phyloP scores from a whole-genome alignment of 2,888 invertebrate species.

The Sericinus montela region DNA sequence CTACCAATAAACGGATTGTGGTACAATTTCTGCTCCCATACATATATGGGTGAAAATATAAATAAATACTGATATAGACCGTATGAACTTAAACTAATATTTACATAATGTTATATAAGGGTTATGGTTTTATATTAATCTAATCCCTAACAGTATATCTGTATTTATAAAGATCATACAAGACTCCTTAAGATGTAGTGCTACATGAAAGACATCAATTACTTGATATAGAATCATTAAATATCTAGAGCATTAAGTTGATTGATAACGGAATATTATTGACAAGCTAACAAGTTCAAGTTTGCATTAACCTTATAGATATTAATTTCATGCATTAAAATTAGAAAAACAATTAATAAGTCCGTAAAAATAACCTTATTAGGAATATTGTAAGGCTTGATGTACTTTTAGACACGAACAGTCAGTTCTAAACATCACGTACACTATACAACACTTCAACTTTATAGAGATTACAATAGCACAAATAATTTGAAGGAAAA shows the following conservation, averaged over 20 bases:
- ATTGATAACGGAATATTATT: conserved; percentile 41
- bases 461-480: background rate
- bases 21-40: no score
- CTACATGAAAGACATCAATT: conserved; percentile 54
- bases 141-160: no score
- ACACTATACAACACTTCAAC: background rate
- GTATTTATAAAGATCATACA: no score
- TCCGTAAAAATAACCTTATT: no score
- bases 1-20: no score
- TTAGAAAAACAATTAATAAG: conserved; percentile 21
- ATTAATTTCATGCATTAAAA: conserved; percentile 49
- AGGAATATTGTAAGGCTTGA: no score
- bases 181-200: conserved; percentile 45
- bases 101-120: no score
- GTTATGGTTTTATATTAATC: no score
- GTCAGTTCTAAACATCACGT: background rate
- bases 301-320: conserved; percentile 53
- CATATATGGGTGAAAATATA: no score
- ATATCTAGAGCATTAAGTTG: conserved; percentile 24
- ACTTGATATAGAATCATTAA: conserved; percentile 40
- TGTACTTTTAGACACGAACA: no score
- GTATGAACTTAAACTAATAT: no score
- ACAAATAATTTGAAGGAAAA: background rate
- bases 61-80: no score
- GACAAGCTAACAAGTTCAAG: conserved; percentile 49